Base-by-base conservation (phyloP, 2,888 invertebrate species). In the Drosophila koepferae region DNA sequence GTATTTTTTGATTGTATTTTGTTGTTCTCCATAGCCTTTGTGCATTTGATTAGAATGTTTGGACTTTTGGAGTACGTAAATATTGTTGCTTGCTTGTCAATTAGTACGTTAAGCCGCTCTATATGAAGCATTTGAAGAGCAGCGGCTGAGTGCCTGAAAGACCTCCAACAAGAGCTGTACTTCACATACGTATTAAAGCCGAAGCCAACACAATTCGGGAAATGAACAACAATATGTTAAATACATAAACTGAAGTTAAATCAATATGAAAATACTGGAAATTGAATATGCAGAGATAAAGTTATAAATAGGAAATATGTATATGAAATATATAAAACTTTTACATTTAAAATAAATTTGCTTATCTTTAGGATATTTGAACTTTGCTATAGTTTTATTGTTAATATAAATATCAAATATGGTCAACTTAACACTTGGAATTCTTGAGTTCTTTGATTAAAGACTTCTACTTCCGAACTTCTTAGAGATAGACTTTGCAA, bases 1-100 rank as follows among this genome's bases (percentile, higher is more conserved):
- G 44, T 56, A 46, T 54, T 34, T 59, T 14, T 58, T 38, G 9
- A 16, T 40, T 40, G 38, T 16, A 38, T 38, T 38, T 38, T 38
- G 36, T 38, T 20, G 53, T 49, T 64, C 40, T 20, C 54, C 54
- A 41, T 48, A 38, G 64, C 62, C 70, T 65, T 81, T 84, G 71
- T 85, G 87, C 89, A 86, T 89, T 51, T 86, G 86, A 86, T 86
- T 86, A 86, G 86, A 86, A 89, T 86, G 89, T 86, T 86, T 89
- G 85, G 89, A 86, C 89, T 86, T 78, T 86, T 78, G 85, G 58
- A 86, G 85, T 85, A 85, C 82, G 89, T 80, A 89, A 86, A 86
- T 87, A 89, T 86, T 86, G 85, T 86, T 87, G 87, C 86, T 86
- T 86, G 87, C 89, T 73, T 86, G 86, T 86, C 86, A 86, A 86